These are phyloP conservation scores for Chaetodon trifasciatus DNA, from an alignment of 2,797 vertebrate species.

Conservation along the genomic window DNA sequence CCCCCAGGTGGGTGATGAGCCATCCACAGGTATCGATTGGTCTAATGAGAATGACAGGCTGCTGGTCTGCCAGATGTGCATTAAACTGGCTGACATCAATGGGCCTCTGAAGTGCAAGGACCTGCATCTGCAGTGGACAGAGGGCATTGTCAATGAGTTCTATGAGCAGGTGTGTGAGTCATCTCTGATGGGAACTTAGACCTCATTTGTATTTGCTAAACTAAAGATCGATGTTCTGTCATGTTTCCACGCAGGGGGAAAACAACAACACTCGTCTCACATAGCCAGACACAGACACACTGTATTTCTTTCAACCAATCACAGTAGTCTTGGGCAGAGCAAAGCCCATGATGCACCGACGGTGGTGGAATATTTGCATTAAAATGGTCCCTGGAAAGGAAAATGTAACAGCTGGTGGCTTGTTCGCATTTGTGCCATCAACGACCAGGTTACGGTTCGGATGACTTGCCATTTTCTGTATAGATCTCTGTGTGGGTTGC, in stretches of 20 bases:
- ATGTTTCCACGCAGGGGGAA: background rate
- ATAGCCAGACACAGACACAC: no score
- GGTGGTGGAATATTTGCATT: no score
- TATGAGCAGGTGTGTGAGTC: constrained; percentile 93
- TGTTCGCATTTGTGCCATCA: no score
- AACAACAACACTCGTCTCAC: no score
- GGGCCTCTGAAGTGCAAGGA: constrained; percentile 97
- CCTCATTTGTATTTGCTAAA: constrained; percentile 17
- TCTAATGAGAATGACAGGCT: constrained; percentile 97
- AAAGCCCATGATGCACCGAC: no score
- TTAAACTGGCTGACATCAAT: constrained; percentile 98
- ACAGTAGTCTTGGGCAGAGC: no score
- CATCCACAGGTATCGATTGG: constrained; percentile 96
- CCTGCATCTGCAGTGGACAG: constrained; percentile 97
- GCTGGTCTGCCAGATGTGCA: constrained; percentile 99
- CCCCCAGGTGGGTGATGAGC: constrained; percentile 93
- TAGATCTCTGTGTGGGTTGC: no score
- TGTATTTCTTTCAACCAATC: no score
- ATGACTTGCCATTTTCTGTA: no score
- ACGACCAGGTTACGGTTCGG: no score
- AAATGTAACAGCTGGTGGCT: no score
- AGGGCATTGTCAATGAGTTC: constrained; percentile 99
- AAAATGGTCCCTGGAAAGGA: no score
- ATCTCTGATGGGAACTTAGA: constrained; percentile 7
- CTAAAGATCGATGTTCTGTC: constrained; percentile 18